phyloP scores from a whole-genome alignment of 30 jellyfish, hydroid and myxozoan species.

The Turritopsis rubra region DNA sequence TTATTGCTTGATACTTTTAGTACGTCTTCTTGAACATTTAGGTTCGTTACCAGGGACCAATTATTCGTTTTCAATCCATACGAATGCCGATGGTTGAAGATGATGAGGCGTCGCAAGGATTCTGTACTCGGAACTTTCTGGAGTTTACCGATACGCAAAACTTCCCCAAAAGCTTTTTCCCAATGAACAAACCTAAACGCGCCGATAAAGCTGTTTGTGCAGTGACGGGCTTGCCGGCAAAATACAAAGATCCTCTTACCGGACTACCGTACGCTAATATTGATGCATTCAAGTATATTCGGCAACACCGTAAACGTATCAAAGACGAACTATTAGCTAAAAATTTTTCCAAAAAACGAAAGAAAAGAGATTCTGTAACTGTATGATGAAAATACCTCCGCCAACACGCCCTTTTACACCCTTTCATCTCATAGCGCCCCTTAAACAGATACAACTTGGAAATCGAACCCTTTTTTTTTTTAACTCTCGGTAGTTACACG shows the following conservation, averaged over 20 bases:
- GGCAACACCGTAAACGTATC: conserved; percentile 42
- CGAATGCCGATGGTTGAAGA: conserved; percentile 73
- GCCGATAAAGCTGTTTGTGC: conserved; percentile 66
- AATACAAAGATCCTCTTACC: conserved; percentile 74
- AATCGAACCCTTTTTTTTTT: not conserved
- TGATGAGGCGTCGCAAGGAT: conserved; percentile 25
- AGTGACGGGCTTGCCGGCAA: conserved; percentile 80
- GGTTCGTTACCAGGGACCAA: conserved; percentile 73
- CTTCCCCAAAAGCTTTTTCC: conserved; percentile 71
- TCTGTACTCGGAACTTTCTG: conserved; percentile 70
- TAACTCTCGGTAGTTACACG: not conserved
- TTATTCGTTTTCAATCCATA: conserved; percentile 69
- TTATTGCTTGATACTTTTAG: not conserved
- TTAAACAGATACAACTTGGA: not conserved
- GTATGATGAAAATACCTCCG: not conserved
- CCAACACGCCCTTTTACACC: not conserved
- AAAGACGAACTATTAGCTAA: conserved; percentile 9
- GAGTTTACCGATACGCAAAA: conserved; percentile 70
- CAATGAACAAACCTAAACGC: conserved; percentile 26
- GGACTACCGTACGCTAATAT: conserved; percentile 78
- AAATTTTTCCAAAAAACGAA: not conserved
- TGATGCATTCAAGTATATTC: conserved; percentile 65
- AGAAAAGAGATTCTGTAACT: not conserved
- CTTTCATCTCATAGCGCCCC: too few species aligned
- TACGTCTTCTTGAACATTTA: not conserved